Percentiles rank a stretch among this genome's conserved stretches.
Evolutionary conservation across 1,140 invertebrate genomes (phyloP).

Genomic region (Drosophila mojavensis): DNA sequence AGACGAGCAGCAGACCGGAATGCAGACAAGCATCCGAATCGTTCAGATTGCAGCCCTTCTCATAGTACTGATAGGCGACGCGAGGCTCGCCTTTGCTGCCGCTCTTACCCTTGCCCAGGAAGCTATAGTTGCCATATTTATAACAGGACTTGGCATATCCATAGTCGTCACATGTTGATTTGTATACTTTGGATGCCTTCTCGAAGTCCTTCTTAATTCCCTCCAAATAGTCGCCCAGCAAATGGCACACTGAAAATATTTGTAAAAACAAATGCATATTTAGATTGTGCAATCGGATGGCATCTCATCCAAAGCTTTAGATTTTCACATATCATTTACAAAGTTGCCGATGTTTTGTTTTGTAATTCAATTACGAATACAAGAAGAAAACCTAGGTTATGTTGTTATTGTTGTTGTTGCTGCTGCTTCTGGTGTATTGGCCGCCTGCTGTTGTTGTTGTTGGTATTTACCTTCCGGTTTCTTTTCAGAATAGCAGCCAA

Average conservation of each 20-base stretch:
- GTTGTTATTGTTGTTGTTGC: constrained; percentile 12
- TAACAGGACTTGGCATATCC: constrained; percentile 92
- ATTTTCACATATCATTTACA: constrained; percentile 1
- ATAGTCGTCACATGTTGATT: constrained; percentile 93
- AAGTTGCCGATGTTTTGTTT: constrained; percentile 35
- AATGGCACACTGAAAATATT: constrained; percentile 90
- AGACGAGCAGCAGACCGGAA: constrained; percentile 89
- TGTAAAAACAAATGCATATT: background rate
- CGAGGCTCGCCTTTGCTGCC: constrained; percentile 85
- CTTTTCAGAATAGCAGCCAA: constrained; percentile 94
- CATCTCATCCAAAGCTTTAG: no score
- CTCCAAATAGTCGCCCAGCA: constrained; percentile 94
- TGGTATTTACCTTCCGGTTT: constrained; percentile 89
- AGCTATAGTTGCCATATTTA: constrained; percentile 91
- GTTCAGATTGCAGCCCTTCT: constrained; percentile 90
- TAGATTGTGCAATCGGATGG: no score
- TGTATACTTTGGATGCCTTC: constrained; percentile 91
- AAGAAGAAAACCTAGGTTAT: constrained; percentile 64
- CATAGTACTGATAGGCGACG: constrained; percentile 89
- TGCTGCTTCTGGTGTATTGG: background rate
- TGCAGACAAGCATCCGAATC: constrained; percentile 90
- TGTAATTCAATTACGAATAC: constrained; percentile 50
- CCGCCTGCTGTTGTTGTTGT: constrained; percentile 37
- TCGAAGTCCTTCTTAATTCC: constrained; percentile 91
- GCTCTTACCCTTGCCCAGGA: constrained; percentile 87